phyloP scores from a whole-genome alignment of 2,797 vertebrate species.

The Halcyon chelicuti region DNA sequence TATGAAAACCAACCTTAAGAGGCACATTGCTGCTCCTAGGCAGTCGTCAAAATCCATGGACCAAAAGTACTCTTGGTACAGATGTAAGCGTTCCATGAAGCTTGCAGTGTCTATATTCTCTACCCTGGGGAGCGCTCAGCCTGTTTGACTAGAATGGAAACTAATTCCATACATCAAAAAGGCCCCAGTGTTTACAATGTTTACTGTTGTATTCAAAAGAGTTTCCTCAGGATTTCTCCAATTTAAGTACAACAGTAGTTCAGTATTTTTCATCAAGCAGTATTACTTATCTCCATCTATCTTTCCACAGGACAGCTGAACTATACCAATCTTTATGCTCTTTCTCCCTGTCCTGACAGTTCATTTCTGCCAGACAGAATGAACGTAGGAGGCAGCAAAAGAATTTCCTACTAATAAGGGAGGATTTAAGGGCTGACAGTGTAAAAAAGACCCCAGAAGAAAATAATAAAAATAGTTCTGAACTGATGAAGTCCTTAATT shows the following conservation, averaged over 20 bases:
- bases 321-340: neutral
- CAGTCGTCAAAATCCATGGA: neutral
- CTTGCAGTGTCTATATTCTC: neutral
- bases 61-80: neutral
- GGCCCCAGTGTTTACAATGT: neutral
- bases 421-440: neutral
- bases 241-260: neutral
- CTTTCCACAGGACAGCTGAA: neutral
- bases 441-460: neutral
- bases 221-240: neutral
- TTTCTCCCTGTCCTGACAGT: neutral
- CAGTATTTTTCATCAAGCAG: neutral
- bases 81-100: neutral
- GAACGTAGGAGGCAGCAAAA: neutral
- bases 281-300: neutral
- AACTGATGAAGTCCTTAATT: neutral
- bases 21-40: neutral
- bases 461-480: neutral
- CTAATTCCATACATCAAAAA: neutral
- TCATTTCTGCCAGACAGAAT: neutral
- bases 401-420: slow-evolving; percentile 10
- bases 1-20: neutral
- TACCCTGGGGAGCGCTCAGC: neutral
- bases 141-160: neutral
- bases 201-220: neutral